Evolutionary conservation across 2,113 vertebrate species (phyloP).

Genomic region (Cyphomyrus discorhynchus): DNA sequence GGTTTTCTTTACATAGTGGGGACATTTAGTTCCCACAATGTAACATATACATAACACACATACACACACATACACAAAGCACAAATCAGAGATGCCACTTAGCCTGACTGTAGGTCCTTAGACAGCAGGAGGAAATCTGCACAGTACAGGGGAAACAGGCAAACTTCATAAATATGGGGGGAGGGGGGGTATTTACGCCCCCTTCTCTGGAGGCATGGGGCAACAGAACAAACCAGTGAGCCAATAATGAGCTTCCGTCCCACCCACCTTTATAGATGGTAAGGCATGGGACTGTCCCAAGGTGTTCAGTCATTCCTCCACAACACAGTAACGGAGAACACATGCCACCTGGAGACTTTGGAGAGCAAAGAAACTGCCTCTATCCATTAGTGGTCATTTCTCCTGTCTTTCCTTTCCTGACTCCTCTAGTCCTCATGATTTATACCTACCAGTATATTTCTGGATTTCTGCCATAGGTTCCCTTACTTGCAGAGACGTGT

Average conservation of each 20-base stretch:
- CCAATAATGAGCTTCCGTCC: not conserved
- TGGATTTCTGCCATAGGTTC: conserved; percentile 53
- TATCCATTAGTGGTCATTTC: not conserved
- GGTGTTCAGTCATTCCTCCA: not conserved
- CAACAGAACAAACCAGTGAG: not conserved
- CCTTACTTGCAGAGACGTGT: conserved; percentile 26
- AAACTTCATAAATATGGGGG: not conserved
- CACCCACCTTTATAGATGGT: not conserved
- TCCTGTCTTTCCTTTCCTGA: not conserved
- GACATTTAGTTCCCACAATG: not conserved
- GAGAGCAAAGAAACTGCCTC: not conserved
- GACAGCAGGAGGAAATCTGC: not conserved
- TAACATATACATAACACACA: no score
- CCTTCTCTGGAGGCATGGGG: not conserved
- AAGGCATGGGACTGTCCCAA: not conserved
- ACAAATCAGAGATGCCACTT: not conserved
- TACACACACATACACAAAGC: not conserved
- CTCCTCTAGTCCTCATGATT: not conserved
- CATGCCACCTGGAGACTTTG: not conserved
- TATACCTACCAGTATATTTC: conserved; percentile 41
- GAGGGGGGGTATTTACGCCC: not conserved
- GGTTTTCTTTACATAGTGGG: not conserved
- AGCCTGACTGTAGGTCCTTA: not conserved
- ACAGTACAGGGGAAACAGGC: not conserved
- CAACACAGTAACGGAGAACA: not conserved